Conservation (phyloP, 2,888 invertebrate genomes). For the Griposia aprilina region DNA sequence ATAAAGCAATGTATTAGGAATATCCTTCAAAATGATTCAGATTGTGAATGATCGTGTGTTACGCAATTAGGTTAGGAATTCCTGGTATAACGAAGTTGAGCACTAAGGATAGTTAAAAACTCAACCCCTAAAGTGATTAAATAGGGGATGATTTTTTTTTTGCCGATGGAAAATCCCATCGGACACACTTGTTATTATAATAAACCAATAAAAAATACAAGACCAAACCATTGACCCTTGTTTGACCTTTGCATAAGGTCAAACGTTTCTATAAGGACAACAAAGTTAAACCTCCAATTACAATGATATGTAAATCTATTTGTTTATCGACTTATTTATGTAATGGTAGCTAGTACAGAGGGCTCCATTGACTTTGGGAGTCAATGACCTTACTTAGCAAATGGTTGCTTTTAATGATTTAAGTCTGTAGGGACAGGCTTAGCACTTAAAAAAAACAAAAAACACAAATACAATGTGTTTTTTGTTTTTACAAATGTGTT, state of each 20-base stretch:
- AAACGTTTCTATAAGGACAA: conserved; percentile 16
- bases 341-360: conserved; percentile 19
- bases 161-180: background rate
- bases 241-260: conserved; percentile 20
- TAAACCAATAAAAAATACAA: background rate
- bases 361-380: conserved; percentile 5
- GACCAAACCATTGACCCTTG: background rate
- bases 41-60: no score
- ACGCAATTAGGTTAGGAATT: background rate
- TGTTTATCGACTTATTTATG: conserved; percentile 36
- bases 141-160: background rate
- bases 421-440: background rate
- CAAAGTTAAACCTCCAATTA: conserved; percentile 19
- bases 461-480: no score
- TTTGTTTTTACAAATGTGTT: no score
- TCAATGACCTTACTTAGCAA: background rate
- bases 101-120: background rate
- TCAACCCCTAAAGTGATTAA: background rate
- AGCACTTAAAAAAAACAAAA: background rate
- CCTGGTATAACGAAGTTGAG: background rate
- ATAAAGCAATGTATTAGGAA: no score
- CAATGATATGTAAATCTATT: conserved; percentile 39
- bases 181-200: background rate
- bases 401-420: background rate
- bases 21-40: no score